Conservation (phyloP, 53 echinoderm and acorn worm species). For the Luidia sarsii region DNA sequence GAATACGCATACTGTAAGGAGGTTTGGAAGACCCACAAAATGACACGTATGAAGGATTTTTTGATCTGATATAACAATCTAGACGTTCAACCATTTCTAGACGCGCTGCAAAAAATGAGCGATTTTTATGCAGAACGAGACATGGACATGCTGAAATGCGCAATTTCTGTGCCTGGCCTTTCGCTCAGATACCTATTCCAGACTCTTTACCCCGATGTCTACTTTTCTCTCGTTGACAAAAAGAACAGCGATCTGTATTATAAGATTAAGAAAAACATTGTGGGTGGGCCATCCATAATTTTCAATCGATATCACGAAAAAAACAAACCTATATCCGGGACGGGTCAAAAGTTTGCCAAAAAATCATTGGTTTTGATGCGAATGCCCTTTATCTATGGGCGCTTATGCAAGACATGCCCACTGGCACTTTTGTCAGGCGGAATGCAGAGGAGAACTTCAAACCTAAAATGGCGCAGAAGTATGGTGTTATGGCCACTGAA, state of each 20-base stretch:
- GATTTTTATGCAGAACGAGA: constrained; percentile 1
- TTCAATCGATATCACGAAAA: constrained; percentile 27
- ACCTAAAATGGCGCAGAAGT: not conserved
- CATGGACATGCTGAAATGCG: constrained; percentile 38
- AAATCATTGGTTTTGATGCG: too few relatives aligned
- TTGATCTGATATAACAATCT: too few relatives aligned
- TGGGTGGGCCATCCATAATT: constrained; percentile 37
- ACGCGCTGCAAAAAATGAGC: constrained; percentile 13
- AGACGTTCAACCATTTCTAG: constrained; percentile 32
- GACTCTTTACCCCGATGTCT: not conserved
- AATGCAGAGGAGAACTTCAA: not conserved
- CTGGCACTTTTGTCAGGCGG: not conserved
- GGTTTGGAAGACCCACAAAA: constrained; percentile 41
- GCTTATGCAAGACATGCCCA: constrained; percentile 34
- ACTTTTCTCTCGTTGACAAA: constrained; percentile 8
- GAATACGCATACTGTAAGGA: constrained; percentile 44
- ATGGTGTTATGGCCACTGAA: too few relatives aligned
- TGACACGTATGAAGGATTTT: too few relatives aligned
- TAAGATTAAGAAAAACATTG: constrained; percentile 11
- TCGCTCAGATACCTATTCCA: constrained; percentile 30
- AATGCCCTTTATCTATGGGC: too few relatives aligned
- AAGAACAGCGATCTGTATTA: constrained; percentile 17
- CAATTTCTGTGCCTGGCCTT: constrained; percentile 39
- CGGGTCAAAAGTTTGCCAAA: not conserved
- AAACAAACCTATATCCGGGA: not conserved